These are phyloP conservation scores for Larimichthys crocea DNA, from an alignment of 2,113 vertebrate species.

Conservation along the genomic window DNA sequence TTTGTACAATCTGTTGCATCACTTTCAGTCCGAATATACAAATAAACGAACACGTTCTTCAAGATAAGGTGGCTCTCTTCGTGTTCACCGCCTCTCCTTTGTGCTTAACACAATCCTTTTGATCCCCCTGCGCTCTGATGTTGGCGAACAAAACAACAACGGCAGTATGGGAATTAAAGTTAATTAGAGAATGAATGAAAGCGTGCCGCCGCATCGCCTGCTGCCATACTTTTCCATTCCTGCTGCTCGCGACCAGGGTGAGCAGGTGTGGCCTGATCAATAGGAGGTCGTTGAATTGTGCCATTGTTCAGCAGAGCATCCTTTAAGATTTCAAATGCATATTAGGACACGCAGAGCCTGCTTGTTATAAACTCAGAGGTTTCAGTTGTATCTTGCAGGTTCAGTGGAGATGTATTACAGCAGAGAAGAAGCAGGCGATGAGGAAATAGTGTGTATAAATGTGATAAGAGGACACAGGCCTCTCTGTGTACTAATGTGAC, in stretches of 20 bases:
- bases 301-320: conserved; percentile 1
- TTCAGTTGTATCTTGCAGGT: background rate
- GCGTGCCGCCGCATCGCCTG: conserved; percentile 28
- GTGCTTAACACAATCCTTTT: conserved; percentile 28
- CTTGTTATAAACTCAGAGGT: background rate
- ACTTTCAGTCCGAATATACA: background rate
- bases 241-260: conserved; percentile 24
- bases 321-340: conserved; percentile 8
- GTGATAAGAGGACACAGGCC: background rate
- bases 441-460: background rate
- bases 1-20: background rate
- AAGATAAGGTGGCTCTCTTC: background rate
- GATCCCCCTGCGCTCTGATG: conserved; percentile 26
- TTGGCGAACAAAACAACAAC: conserved; percentile 17
- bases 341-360: background rate
- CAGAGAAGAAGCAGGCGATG: background rate
- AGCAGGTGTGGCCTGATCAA: conserved; percentile 60
- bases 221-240: conserved; percentile 41
- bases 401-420: background rate
- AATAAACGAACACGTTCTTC: background rate
- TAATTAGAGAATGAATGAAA: conserved; percentile 28
- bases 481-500: conserved; percentile 16
- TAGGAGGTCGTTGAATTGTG: conserved; percentile 32
- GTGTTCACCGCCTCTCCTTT: conserved; percentile 2
- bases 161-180: conserved; percentile 33